These are phyloP conservation scores for Procambarus clarkii DNA, from an alignment of 1,140 invertebrate genomes.

Conservation along the genomic window DNA sequence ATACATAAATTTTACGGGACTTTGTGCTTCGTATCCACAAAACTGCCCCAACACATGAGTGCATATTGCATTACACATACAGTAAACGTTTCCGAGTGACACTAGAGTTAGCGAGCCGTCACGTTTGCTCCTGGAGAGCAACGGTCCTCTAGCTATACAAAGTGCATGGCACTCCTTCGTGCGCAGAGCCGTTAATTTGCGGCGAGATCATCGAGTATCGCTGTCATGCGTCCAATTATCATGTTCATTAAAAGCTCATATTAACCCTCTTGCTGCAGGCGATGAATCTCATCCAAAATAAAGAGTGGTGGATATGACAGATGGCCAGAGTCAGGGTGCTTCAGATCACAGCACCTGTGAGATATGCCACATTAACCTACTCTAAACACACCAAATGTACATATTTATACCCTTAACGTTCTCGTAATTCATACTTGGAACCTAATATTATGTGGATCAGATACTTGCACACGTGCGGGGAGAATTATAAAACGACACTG, in stretches of 20 bases:
- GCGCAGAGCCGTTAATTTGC: neutral
- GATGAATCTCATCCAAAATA: neutral
- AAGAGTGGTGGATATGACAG: neutral
- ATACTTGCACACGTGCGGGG: no score
- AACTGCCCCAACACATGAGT: conserved; percentile 29
- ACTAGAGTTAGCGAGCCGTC: conserved; percentile 9
- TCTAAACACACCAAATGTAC: no score
- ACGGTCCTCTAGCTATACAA: conserved; percentile 7
- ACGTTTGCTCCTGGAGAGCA: conserved; percentile 2
- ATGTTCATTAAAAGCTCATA: neutral
- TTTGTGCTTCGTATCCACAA: conserved; percentile 18
- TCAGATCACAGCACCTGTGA: no score
- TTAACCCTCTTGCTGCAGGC: neutral
- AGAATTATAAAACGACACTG: no score
- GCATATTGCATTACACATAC: conserved; percentile 47
- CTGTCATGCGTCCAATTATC: neutral
- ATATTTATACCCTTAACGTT: no score
- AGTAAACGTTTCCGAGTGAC: conserved; percentile 40
- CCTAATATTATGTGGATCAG: no score
- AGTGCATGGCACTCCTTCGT: conserved; percentile 23
- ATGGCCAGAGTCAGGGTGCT: neutral
- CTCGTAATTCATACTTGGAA: no score
- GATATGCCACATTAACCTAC: no score
- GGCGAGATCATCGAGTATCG: neutral
- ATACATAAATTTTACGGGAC: conserved; percentile 28